Conservation (phyloP, 2,888 invertebrate species). For the Gisinianus flammeolus region DNA sequence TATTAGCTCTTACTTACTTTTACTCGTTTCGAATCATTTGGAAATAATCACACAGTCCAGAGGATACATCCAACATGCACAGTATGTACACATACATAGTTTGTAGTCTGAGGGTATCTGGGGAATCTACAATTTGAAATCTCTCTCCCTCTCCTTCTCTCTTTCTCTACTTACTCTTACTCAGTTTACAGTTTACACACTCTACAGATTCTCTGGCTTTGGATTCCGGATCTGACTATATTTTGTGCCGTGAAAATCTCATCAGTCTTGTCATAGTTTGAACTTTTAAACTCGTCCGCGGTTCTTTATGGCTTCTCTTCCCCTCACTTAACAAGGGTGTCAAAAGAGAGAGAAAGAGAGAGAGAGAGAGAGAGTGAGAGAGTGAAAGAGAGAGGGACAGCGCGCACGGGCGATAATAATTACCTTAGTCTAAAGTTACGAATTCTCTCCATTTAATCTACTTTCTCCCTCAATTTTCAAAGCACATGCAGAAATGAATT, state of each 20-base stretch:
- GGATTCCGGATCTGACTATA: too few species aligned
- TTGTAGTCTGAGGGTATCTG: too few species aligned
- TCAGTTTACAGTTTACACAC: slow-evolving; percentile 1
- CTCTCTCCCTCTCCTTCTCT: background rate
- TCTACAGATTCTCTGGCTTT: background rate
- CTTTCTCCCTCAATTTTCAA: background rate
- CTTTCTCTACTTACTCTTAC: background rate
- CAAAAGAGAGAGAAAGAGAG: background rate
- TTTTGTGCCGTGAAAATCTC: too few species aligned
- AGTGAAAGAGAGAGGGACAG: background rate
- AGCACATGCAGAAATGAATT: background rate
- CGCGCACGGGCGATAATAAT: background rate
- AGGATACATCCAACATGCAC: background rate
- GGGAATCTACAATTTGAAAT: background rate
- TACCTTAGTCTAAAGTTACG: slow-evolving; percentile 9
- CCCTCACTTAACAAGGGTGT: background rate
- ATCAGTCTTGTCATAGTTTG: slow-evolving; percentile 7
- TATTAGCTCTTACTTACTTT: slow-evolving; percentile 11
- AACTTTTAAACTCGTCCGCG: slow-evolving; percentile 4
- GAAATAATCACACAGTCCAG: slow-evolving; percentile 23
- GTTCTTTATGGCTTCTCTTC: slow-evolving; percentile 11
- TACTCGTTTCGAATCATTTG: slow-evolving; percentile 21
- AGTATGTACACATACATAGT: background rate
- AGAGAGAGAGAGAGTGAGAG: background rate
- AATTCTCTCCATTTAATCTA: slow-evolving; percentile 18